Evolutionary conservation across 64 coral and sea anemone species (phyloP), one percentile per base, ranked within the genome.

Genomic region (Orbicella faveolata): DNA sequence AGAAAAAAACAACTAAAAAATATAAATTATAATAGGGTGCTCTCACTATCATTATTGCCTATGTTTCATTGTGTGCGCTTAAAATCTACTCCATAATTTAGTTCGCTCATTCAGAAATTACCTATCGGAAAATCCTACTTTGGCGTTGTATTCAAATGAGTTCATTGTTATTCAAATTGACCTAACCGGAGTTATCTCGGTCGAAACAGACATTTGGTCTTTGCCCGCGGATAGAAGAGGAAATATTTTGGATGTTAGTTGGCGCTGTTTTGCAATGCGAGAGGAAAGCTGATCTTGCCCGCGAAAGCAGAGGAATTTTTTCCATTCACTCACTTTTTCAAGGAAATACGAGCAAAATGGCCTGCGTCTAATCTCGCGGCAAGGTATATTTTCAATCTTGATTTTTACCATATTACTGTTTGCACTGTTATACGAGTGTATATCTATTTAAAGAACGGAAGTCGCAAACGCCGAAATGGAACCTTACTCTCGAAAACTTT

Each of bases 1-100:
- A 70, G 30, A 70, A 70, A 26, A 11, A 70, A 26, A 26, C 8
- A 26, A 48, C 44, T 48, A 48, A 48, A 70, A 70, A 25, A 25
- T 11, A 70, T 7, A 70, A n/a, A 70, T 25, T 70, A n/a, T 70
- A 37, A 85, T 72, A 72, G 41, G n/a, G 44, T 30, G 63, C 39
- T 39, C 19, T 52, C 36, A 70, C 0, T 16, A 12, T 73, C 41
- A 73, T 73, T 10, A 79, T 79, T 52, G 36, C 81, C 18, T 9
- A 6, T 70, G 64, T 84, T 70, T 83, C 66, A 17, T 34, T 83
- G 66, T 84, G 81, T 84, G 64, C 19, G 81, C 39, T n/a, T 70
- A 8, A 84, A 84, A 84, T 26, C 82, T 52, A 33, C 73, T 85
- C 72, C 82, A 85, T 85, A 85, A 85, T 85, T 85, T 85, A 85